Evolutionary conservation across 2,113 vertebrate species (phyloP), one percentile per base, ranked within the genome.

Genomic region (Todiramphus saurophagus): DNA sequence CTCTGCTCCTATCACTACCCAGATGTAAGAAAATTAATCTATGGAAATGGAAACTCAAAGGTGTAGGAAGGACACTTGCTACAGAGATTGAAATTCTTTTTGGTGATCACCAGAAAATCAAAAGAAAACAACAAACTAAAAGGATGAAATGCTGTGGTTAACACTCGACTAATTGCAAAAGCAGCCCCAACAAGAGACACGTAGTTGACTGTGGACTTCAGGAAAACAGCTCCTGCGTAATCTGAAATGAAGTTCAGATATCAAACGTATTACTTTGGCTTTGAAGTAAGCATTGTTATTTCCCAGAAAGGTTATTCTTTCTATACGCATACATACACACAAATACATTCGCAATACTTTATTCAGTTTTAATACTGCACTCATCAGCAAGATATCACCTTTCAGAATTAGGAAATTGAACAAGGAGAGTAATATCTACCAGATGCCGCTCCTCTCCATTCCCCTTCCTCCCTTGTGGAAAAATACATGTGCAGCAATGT

Each of bases 371-470:
- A 78, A 92, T 76, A 89, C 12, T 92, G 83, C 92, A 92, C 89
- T 96, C 90, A 96, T 96, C 90, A 96, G 69, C 89, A 95, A 76
- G 92, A 15, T 92, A 96, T 90, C 94, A 93, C 95, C 95, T 93
- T 92, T 96, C 95, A 96, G 86, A 92, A 94, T 89, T 93, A 96
- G 92, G 83, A 96, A 95, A 96, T 79, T 95, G 87, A 96, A 96
- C 93, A 96, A 96, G 96, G 94, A 96, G 93, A 96, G 89, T 96
- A 95, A 93, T 96, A 97, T 96, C 96, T 96, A 97, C 92, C 96
- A 96, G 96, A 96, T 94, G 89, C 88, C 12, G 92, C 60, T 96
- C 82, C 96, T 95, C 93, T 96, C 96, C 94, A 96, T 92, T 96
- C 87, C 94, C 93, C 96, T 95, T 95, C 92, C 95, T 96, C 96